phyloP scores from a whole-genome alignment of 2,113 vertebrate species.

The Theropithecus gelada region DNA sequence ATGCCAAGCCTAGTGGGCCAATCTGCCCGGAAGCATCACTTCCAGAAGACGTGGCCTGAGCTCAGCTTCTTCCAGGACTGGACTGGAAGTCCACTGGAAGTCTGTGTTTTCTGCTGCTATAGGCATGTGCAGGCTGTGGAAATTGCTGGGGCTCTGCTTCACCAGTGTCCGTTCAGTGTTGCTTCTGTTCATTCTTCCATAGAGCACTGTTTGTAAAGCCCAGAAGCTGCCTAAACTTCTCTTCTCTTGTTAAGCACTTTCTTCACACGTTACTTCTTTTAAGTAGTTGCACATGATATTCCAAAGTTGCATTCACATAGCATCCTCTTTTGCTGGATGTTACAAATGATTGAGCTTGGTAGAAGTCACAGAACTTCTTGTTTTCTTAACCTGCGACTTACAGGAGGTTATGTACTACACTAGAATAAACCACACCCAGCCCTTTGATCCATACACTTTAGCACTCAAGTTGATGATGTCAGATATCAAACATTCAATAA shows the following conservation, averaged over 20 bases:
- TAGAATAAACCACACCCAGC: background rate
- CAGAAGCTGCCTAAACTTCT: background rate
- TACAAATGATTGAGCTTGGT: background rate
- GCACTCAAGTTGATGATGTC: background rate
- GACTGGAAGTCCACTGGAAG: too few species aligned
- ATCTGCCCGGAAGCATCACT: accelerated
- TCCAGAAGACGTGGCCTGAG: background rate
- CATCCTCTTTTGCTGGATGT: background rate
- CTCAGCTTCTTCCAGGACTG: background rate
- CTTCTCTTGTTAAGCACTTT: background rate
- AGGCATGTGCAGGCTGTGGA: accelerated
- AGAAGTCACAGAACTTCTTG: background rate
- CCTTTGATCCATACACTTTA: background rate
- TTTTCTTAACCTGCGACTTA: background rate
- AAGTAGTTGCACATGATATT: background rate
- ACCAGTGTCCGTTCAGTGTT: background rate
- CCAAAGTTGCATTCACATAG: background rate
- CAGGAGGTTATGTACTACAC: background rate
- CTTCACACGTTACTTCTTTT: background rate
- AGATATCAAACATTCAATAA: background rate
- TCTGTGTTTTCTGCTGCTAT: background rate
- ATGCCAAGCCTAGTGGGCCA: background rate
- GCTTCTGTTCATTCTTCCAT: background rate
- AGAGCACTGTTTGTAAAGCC: background rate
- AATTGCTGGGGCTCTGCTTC: background rate